Conservation (phyloP, 1,140 invertebrate genomes). For the Lordiphosa stackelbergi region DNA sequence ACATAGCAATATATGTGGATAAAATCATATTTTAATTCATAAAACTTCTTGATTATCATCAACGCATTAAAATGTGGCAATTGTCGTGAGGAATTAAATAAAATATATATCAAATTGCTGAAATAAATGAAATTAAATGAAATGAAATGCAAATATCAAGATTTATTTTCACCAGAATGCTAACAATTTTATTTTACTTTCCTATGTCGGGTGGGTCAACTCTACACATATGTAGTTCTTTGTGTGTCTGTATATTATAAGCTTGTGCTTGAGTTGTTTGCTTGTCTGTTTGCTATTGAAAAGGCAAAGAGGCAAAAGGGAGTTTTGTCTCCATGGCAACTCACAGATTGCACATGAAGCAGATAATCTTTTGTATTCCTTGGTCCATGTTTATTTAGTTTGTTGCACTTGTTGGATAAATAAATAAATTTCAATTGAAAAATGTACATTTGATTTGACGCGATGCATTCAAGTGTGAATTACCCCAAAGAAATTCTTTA, state of each 20-base stretch:
- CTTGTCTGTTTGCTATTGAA: conserved; percentile 17
- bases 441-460: conserved; percentile 53
- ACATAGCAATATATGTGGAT: no score
- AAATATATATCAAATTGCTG: no score
- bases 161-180: no score
- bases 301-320: neutral
- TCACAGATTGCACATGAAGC: conserved; percentile 24
- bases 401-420: conserved; percentile 40
- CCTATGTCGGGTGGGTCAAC: no score
- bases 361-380: conserved; percentile 30
- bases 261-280: neutral
- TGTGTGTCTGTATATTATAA: no score
- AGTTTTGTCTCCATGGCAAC: neutral
- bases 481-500: conserved; percentile 11
- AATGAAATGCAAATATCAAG: no score
- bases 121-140: no score
- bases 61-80: no score
- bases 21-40: no score
- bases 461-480: conserved; percentile 58
- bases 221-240: conserved; percentile 12
- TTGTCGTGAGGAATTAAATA: no score
- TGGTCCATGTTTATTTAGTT: conserved; percentile 17
- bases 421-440: conserved; percentile 54
- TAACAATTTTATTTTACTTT: no score
- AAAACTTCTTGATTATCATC: no score